Evolutionary conservation across 1,140 invertebrate genomes (phyloP), one percentile per base, ranked within the genome.

Genomic region (Hylyphantes graminicola): DNA sequence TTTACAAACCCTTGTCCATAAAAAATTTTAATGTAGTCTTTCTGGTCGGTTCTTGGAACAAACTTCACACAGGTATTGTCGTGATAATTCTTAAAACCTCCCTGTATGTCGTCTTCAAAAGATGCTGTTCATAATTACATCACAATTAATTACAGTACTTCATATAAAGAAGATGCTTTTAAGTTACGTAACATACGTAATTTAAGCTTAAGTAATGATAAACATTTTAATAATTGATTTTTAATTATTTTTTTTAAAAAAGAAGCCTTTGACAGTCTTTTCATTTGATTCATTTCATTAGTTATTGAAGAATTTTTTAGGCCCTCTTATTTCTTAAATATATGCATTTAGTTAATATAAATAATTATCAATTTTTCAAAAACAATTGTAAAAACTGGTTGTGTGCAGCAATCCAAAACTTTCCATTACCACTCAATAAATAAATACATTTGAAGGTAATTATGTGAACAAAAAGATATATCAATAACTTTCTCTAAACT

Each of bases 31-130:
- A 82, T 55, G 68, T 82, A 82, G 17, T 73, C 54, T 10, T 7
- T 63, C 35, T 82, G 15, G 17, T 50, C 61, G 13, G 51, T 73
- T 10, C 55, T 68, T 35, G 73, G 83, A 11, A 70, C 67, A 17
- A 85, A 85, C 8, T 63, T 48, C 5, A 85, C 51, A 50, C 83
- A 85, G 5, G 83, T 85, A 17, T 78, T 10, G 7, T 57, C 0
- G 65, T 78, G 63, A 17, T 67, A 77, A 15, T 78, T 17, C 11
- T 77, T n/a, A n/a, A 85, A 51, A n/a, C 48, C 67, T 8, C 15
- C 9, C 64, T 67, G 64, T 11, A 67, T n/a, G n/a, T n/a, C n/a
- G n/a, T n/a, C n/a, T n/a, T n/a, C n/a, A n/a, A n/a, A n/a, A n/a
- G n/a, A n/a, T 12, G 11, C 57, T 59, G 57, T 59, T n/a, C 7